Conservation (phyloP, 2,113 vertebrate genomes). For the Spea multiplicata region DNA sequence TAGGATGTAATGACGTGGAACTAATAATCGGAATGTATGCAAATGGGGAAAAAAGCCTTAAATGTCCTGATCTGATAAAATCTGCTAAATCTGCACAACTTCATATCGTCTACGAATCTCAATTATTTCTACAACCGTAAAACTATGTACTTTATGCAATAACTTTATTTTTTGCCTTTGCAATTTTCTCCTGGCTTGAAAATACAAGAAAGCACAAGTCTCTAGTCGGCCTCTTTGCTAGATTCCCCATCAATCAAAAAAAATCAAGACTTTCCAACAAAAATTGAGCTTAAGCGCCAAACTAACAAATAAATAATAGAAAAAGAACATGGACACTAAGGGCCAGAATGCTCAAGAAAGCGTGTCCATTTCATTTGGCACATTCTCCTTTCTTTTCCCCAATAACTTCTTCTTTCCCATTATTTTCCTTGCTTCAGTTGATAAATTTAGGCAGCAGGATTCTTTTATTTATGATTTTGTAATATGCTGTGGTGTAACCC, state of each 20-base stretch:
- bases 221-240: conserved; percentile 13
- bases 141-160: not conserved
- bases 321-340: conserved; percentile 42
- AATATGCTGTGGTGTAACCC: conserved; percentile 17
- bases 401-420: conserved; percentile 30
- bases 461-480: conserved; percentile 31
- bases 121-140: not conserved
- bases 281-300: conserved; percentile 36
- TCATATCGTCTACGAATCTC: not conserved
- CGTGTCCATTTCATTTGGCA: conserved; percentile 46
- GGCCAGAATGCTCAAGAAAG: conserved; percentile 39
- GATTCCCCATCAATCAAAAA: conserved; percentile 41
- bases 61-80: no score
- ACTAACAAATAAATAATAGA: conserved; percentile 48
- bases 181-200: conserved; percentile 26
- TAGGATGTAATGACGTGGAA: no score
- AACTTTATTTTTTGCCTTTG: not conserved
- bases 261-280: conserved; percentile 38
- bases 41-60: no score
- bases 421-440: conserved; percentile 29
- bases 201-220: conserved; percentile 24
- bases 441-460: conserved; percentile 38
- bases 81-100: no score
- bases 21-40: no score
- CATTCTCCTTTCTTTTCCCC: conserved; percentile 24